Percentiles rank a stretch among this genome's conserved stretches.
These are phyloP conservation scores for Drosophila subquinaria DNA, from an alignment of 2,888 invertebrate species.

Conservation along the genomic window DNA sequence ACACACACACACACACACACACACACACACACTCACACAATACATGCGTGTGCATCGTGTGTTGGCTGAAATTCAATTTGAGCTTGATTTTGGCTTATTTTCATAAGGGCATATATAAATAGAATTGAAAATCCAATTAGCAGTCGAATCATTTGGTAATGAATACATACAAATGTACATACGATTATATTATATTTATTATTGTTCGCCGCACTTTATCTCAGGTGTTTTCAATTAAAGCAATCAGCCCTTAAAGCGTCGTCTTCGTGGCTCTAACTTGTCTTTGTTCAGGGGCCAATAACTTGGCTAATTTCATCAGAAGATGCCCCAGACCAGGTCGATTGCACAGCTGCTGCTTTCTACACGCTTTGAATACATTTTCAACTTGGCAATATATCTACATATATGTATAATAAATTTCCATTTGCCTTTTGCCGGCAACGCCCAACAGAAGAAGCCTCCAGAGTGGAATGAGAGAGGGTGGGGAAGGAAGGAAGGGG, in stretches of 20 bases:
- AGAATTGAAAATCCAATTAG: constrained; percentile 25
- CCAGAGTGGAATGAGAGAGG: neutral
- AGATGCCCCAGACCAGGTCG: constrained; percentile 21
- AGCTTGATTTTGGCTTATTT: constrained; percentile 35
- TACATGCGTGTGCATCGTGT: neutral
- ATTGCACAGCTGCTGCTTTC: constrained; percentile 55
- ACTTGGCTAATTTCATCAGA: constrained; percentile 34
- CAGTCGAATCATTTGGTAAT: constrained; percentile 13
- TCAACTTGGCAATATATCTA: constrained; percentile 75
- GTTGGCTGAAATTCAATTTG: constrained; percentile 44
- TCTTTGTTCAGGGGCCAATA: constrained; percentile 22
- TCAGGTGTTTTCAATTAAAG: constrained; percentile 27
- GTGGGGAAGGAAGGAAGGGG: neutral
- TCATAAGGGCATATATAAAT: constrained; percentile 14
- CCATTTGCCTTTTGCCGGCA: constrained; percentile 62
- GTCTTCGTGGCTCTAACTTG: neutral
- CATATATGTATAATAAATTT: constrained; percentile 77
- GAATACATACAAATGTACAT: neutral
- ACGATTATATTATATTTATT: neutral
- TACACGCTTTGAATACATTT: constrained; percentile 69
- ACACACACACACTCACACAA: constrained; percentile 4
- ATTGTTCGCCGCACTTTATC: neutral
- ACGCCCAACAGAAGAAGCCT: constrained; percentile 14
- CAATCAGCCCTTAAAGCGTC: constrained; percentile 14
- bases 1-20: constrained; percentile 2